These are phyloP conservation scores for Rachycentron canadum DNA, from an alignment of 2,797 vertebrate species.

Conservation along the genomic window DNA sequence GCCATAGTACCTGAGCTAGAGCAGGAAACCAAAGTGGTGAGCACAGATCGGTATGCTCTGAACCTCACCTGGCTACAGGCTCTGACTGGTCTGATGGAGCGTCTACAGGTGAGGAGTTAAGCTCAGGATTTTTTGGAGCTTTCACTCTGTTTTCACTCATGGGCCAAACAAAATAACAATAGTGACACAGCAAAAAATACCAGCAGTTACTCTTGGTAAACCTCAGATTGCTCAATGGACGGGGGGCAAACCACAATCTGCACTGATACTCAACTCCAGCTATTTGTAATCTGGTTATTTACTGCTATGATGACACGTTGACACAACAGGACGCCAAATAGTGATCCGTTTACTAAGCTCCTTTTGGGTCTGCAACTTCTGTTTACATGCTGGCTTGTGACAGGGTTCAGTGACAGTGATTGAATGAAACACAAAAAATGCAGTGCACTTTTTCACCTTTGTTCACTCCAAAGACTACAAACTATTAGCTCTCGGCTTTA, in stretches of 20 bases:
- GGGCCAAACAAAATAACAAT: background rate
- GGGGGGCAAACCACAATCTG: background rate
- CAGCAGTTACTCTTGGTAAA: background rate
- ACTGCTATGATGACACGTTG: background rate
- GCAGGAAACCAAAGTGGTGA: slow-evolving; percentile 89
- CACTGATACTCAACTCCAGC: background rate
- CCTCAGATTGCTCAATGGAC: slow-evolving; percentile 11
- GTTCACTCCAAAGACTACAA: background rate
- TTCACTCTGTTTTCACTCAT: background rate
- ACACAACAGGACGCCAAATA: slow-evolving; percentile 8
- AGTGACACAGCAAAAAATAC: background rate
- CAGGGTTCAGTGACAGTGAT: background rate
- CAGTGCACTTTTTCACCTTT: background rate
- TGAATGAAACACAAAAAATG: background rate
- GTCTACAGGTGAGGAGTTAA: slow-evolving; percentile 84
- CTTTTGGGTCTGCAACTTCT: background rate
- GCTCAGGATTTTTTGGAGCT: background rate
- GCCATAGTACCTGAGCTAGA: slow-evolving; percentile 91
- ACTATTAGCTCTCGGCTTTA: background rate
- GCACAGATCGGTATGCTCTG: slow-evolving; percentile 86
- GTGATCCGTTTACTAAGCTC: background rate
- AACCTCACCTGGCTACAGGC: slow-evolving; percentile 91
- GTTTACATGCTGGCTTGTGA: background rate
- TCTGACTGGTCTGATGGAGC: slow-evolving; percentile 89
- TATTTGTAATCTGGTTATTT: background rate